These are phyloP conservation scores for Syngnathus scovelli DNA, from an alignment of 2,113 vertebrate species.

Conservation along the genomic window DNA sequence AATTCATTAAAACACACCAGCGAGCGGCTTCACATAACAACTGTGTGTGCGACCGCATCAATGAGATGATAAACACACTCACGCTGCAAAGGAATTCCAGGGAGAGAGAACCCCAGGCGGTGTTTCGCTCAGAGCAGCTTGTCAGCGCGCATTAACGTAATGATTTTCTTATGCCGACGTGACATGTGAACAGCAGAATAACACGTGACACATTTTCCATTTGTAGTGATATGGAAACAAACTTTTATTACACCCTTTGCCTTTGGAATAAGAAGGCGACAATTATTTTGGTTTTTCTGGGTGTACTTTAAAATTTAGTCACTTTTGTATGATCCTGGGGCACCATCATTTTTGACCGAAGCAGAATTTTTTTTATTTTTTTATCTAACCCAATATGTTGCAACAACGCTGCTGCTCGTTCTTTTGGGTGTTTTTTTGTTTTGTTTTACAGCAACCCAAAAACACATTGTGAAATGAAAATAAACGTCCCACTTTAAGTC, in stretches of 20 bases:
- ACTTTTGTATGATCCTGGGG: not conserved
- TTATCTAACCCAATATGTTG: not conserved
- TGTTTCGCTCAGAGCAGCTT: constrained; percentile 16
- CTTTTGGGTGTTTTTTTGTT: not conserved
- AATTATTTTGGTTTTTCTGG: not conserved
- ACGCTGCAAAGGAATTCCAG: not conserved
- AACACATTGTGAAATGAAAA: not conserved
- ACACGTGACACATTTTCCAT: not conserved
- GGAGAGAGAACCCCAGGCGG: constrained; percentile 23
- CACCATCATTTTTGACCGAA: not conserved
- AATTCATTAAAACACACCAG: constrained; percentile 13
- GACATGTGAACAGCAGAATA: constrained; percentile 11
- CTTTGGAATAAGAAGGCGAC: not conserved
- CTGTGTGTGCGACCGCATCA: not conserved
- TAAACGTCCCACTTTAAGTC: not conserved
- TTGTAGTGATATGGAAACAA: not conserved
- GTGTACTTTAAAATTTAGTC: not conserved
- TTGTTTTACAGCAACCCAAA: not conserved
- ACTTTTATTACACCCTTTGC: not conserved
- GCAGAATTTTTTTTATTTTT: not conserved
- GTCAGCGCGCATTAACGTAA: constrained; percentile 30
- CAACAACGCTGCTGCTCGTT: not conserved
- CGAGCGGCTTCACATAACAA: not conserved
- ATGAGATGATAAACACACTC: constrained; percentile 7
- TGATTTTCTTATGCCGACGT: constrained; percentile 13